Conservation (phyloP, 2,888 invertebrate genomes). For the Ganaspis brasiliensis region DNA sequence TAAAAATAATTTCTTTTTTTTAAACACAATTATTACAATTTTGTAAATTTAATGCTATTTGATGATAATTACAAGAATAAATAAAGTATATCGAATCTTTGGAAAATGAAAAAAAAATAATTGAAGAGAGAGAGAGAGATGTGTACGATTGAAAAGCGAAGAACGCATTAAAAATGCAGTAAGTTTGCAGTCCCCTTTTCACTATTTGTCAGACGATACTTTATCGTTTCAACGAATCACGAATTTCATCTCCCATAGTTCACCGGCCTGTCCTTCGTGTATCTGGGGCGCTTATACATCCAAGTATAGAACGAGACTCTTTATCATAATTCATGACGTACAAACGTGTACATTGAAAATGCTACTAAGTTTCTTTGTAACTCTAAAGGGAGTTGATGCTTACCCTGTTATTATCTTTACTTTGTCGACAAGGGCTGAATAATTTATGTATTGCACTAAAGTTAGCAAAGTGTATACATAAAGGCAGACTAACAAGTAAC, state of each 20-base stretch:
- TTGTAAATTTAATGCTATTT: too few relatives aligned
- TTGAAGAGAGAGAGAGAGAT: neutral
- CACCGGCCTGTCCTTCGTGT: slow-evolving; percentile 72
- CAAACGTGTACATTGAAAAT: slow-evolving; percentile 66
- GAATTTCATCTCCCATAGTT: slow-evolving; percentile 64
- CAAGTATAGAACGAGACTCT: slow-evolving; percentile 68
- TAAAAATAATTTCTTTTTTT: too few relatives aligned
- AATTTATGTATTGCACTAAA: slow-evolving; percentile 28
- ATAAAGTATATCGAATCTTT: too few relatives aligned
- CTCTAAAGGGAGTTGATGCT: slow-evolving; percentile 4
- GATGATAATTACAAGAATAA: too few relatives aligned
- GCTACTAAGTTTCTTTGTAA: slow-evolving; percentile 46
- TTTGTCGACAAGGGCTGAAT: slow-evolving; percentile 33
- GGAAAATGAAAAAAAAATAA: too few relatives aligned
- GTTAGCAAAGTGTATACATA: neutral
- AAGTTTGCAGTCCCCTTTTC: neutral
- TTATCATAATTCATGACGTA: slow-evolving; percentile 73
- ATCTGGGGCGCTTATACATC: slow-evolving; percentile 74
- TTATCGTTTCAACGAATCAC: slow-evolving; percentile 32
- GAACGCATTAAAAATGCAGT: neutral
- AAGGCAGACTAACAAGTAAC: slow-evolving; percentile 12
- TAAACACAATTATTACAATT: too few relatives aligned
- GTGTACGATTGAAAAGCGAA: neutral
- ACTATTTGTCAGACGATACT: neutral
- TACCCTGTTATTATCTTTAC: slow-evolving; percentile 18